Percentiles rank a stretch among this genome's conserved stretches.
phyloP scores from a whole-genome alignment of 2,888 invertebrate species.

The Podabrus alpinus region DNA sequence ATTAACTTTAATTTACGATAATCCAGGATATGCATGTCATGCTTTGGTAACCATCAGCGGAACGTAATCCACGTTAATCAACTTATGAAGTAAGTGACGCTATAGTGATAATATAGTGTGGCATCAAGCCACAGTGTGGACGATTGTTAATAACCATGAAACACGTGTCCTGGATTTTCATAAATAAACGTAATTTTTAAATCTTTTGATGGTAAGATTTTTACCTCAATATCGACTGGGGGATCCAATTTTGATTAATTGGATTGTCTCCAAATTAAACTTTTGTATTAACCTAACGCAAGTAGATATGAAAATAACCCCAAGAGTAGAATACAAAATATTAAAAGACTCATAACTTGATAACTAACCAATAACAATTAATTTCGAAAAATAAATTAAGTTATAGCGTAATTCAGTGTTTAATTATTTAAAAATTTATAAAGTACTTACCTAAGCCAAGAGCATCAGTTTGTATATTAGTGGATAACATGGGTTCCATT shows the following conservation, averaged over 20 bases:
- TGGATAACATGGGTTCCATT: conserved; percentile 87
- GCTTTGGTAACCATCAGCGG: not conserved
- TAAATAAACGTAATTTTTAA: not conserved
- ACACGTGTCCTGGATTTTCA: not conserved
- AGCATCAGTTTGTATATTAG: conserved; percentile 51
- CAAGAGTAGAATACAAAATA: not conserved
- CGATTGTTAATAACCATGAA: not conserved
- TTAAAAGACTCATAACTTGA: not conserved
- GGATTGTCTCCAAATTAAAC: not conserved
- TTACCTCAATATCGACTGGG: no score
- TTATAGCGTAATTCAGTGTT: not conserved
- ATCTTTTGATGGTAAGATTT: not conserved
- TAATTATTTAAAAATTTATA: not conserved
- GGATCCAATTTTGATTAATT: not conserved
- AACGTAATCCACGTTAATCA: not conserved
- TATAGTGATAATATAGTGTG: not conserved
- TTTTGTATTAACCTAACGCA: not conserved
- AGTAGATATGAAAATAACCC: not conserved
- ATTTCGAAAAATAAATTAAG: not conserved
- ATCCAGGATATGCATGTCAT: not conserved
- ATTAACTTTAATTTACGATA: not conserved
- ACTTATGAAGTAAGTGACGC: no score
- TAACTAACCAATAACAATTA: not conserved
- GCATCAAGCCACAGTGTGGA: not conserved
- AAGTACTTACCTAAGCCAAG: conserved; percentile 38